Base-by-base conservation (phyloP, 2,113 vertebrate species). In the Limnothrissa miodon region DNA sequence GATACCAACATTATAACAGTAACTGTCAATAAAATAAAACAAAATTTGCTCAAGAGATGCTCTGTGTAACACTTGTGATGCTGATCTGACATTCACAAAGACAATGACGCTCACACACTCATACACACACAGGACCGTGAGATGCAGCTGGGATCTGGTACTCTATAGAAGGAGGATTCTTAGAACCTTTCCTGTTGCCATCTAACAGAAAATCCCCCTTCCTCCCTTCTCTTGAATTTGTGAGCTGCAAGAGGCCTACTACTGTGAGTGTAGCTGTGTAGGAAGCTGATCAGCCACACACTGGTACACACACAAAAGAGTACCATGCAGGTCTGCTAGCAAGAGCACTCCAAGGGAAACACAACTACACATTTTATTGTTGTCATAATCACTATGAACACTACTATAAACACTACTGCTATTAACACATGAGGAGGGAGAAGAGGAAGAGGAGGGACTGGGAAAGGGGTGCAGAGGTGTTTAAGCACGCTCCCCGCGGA, bases 401-500 rank as follows among this genome's bases (percentile, higher is more conserved):
- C 45, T 78, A 70, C 15, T 11, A 15, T 78, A 39, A 46, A 66
- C 62, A 66, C 45, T 78, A 70, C 15, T 11, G 48, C 62, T 78
- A 78, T 44, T 36, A 74, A 74, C 53, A 39, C 83, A 70, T 80
- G 83, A 70, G 80, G 83, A 85, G 85, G 86, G 48, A 42, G 48
- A 42, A 2, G 80, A 86, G 59, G 59, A 8, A 1, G 86, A 80
- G 87, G 88, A 88, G 39, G 81, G 85, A 88, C 44, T 7, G 39
- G 81, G 83, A 42, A 39, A 46, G 79, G 56, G 82, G 90, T 70
- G 80, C 11, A 44, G 3, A n/a, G 45, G 45, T 0, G 19, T 86
- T 86, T 95, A 95, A 85, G 94, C 94, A 17, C 94, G 93, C 80
- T 95, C 94, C 46, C 95, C 95, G 0, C 94, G 95, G 83, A 95